These are phyloP conservation scores for Drosophila burlai DNA, from an alignment of 1,140 invertebrate genomes.

Conservation along the genomic window DNA sequence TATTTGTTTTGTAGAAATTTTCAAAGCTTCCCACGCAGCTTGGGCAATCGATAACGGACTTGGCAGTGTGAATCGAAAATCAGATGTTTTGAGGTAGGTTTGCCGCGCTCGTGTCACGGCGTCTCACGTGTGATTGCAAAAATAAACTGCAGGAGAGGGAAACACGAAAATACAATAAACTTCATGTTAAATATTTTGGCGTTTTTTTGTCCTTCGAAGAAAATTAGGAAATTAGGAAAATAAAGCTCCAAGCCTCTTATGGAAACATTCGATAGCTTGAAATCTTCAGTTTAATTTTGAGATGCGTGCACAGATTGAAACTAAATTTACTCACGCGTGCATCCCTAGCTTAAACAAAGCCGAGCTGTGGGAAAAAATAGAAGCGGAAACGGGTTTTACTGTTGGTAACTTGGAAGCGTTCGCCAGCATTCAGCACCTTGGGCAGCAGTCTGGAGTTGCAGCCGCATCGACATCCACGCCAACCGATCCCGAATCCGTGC, in stretches of 20 bases:
- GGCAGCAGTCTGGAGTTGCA: conserved; percentile 34
- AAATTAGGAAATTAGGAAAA: neutral
- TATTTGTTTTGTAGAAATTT: neutral
- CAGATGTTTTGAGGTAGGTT: conserved; percentile 32
- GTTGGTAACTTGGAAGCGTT: conserved; percentile 62
- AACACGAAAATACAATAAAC: too few species aligned
- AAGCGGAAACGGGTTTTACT: conserved; percentile 61
- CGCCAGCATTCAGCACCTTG: conserved; percentile 20
- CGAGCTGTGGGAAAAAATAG: conserved; percentile 56
- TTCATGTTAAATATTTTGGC: neutral
- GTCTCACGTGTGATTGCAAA: neutral
- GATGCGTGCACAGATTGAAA: conserved; percentile 4
- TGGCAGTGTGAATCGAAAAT: neutral
- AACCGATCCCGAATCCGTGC: conserved; percentile 6
- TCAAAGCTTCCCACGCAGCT: conserved; percentile 2
- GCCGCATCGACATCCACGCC: conserved; percentile 28
- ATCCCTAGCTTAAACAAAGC: conserved; percentile 44
- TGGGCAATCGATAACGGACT: conserved; percentile 6
- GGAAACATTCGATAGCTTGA: neutral
- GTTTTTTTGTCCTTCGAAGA: too few species aligned
- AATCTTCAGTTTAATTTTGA: neutral
- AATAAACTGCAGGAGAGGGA: too few species aligned
- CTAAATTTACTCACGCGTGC: neutral
- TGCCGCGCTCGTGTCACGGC: conserved; percentile 7
- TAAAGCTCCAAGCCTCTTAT: neutral